Percentiles rank a stretch among this genome's conserved stretches.
These are phyloP conservation scores for Acanthococcus lagerstroemiae DNA, from an alignment of 2,888 invertebrate genomes.

Conservation along the genomic window DNA sequence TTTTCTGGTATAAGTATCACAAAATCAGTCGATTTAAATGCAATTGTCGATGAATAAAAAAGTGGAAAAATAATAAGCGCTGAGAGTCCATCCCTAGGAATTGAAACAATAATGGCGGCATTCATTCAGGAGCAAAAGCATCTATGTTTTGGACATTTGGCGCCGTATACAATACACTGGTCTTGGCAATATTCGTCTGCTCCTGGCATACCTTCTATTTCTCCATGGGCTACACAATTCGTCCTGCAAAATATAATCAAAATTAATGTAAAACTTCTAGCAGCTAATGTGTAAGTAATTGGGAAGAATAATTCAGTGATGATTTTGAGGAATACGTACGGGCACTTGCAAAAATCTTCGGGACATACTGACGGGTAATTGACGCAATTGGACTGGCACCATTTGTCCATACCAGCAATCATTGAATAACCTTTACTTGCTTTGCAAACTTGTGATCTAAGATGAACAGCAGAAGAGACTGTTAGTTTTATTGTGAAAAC, in stretches of 20 bases:
- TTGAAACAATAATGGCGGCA: no score
- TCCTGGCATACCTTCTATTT: constrained; percentile 58
- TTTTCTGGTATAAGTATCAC: no score
- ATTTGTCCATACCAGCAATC: constrained; percentile 65
- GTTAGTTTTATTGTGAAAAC: no score
- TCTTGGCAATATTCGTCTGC: constrained; percentile 80
- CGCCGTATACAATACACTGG: constrained; percentile 66
- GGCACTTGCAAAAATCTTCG: constrained; percentile 61
- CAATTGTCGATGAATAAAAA: no score
- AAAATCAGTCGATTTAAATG: no score
- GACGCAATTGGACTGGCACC: constrained; percentile 79
- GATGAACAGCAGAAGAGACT: constrained; percentile 31
- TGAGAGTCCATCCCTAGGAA: no score
- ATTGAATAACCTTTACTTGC: constrained; percentile 53
- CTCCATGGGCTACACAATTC: constrained; percentile 71
- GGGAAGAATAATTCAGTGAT: not conserved
- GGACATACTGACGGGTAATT: constrained; percentile 82
- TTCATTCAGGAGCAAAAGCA: no score
- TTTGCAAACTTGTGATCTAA: constrained; percentile 69
- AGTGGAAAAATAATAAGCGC: no score
- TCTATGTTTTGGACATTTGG: constrained; percentile 58
- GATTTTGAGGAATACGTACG: constrained; percentile 58
- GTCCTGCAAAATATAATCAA: constrained; percentile 48
- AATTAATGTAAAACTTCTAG: not conserved
- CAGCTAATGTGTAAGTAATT: not conserved